phyloP scores from a whole-genome alignment of 2,888 invertebrate species.

The Alloscopus bannaensis region DNA sequence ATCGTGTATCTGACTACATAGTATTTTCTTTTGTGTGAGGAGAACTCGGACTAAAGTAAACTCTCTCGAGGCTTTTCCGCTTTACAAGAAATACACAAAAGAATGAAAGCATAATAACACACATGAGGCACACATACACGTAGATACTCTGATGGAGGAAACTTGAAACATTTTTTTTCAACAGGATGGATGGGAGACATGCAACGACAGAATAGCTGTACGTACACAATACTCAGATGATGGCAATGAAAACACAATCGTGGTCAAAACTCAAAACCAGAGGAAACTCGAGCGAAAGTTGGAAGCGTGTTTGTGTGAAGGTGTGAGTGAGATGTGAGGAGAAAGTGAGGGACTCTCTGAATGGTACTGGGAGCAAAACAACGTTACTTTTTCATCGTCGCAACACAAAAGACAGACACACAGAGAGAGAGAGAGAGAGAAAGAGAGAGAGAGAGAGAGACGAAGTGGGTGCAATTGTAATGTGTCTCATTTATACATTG shows the following conservation, averaged over 20 bases:
- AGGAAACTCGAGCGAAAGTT: neutral
- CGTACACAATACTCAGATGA: no score
- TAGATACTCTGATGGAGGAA: neutral
- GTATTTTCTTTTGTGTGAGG: no score
- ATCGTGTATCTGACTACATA: no score
- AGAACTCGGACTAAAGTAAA: neutral
- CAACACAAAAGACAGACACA: no score
- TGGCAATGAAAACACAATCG: slow-evolving; percentile 13
- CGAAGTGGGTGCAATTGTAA: no score
- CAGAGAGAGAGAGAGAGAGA: no score
- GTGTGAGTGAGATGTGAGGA: slow-evolving; percentile 13
- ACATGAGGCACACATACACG: slow-evolving; percentile 20
- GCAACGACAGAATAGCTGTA: no score
- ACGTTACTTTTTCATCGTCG: no score
- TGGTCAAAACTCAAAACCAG: no score
- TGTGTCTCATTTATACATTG: no score
- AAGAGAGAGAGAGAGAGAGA: no score
- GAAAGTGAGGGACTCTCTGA: neutral
- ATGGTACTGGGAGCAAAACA: neutral
- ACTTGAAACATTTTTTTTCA: slow-evolving; percentile 19
- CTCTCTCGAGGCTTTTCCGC: slow-evolving; percentile 40
- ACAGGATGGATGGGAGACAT: no score
- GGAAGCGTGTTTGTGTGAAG: neutral
- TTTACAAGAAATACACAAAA: slow-evolving; percentile 14
- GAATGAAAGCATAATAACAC: slow-evolving; percentile 2